These are phyloP conservation scores for Drosophila suzukii DNA, from an alignment of 1,140 invertebrate species.

Conservation along the genomic window DNA sequence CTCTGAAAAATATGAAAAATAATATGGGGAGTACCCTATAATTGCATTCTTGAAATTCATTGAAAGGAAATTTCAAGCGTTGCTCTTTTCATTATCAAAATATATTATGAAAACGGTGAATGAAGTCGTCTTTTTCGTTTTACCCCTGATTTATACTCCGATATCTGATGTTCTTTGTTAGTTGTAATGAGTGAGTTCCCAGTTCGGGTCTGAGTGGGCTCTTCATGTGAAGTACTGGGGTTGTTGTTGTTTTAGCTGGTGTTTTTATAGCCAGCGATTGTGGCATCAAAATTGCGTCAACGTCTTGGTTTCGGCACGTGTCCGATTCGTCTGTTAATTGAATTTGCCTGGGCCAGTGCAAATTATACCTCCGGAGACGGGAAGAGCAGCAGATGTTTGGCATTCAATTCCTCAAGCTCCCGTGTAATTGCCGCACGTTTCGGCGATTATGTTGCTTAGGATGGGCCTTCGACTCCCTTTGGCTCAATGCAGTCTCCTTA, in stretches of 20 bases:
- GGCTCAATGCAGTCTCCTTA: slow-evolving; percentile 54
- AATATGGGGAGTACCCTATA: neutral
- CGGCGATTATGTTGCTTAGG: slow-evolving; percentile 78
- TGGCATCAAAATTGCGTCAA: slow-evolving; percentile 35
- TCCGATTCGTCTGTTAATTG: slow-evolving; percentile 64
- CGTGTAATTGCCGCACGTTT: slow-evolving; percentile 79
- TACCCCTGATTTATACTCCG: neutral
- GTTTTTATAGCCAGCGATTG: slow-evolving; percentile 62
- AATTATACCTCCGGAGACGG: slow-evolving; percentile 31
- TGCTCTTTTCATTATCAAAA: neutral
- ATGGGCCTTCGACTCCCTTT: slow-evolving; percentile 52
- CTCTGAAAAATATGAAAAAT: neutral
- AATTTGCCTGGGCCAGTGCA: slow-evolving; percentile 59
- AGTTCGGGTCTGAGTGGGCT: slow-evolving; percentile 36
- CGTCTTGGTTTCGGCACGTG: slow-evolving; percentile 59
- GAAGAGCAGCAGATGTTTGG: slow-evolving; percentile 58
- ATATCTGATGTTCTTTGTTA: slow-evolving; percentile 3
- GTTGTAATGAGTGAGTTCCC: slow-evolving; percentile 7
- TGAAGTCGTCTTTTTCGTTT: neutral
- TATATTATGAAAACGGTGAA: neutral
- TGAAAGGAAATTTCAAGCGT: neutral
- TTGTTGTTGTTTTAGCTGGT: slow-evolving; percentile 20
- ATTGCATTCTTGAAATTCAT: neutral
- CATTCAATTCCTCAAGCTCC: slow-evolving; percentile 72
- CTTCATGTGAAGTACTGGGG: slow-evolving; percentile 55